phyloP scores from a whole-genome alignment of 2,113 vertebrate species.

The Alectura lathami region DNA sequence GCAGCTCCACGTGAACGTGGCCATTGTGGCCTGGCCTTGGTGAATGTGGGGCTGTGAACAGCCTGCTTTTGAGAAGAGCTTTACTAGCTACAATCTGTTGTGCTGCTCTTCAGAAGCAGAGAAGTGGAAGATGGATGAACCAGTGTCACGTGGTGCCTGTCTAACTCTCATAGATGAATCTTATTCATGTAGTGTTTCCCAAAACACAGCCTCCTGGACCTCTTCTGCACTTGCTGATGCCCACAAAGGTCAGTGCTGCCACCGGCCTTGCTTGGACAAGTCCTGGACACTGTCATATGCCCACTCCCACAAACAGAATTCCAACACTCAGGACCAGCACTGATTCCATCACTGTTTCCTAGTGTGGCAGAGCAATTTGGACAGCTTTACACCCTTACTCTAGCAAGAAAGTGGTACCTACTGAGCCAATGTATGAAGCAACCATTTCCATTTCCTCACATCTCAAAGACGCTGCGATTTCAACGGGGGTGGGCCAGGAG shows the following conservation, averaged over 20 bases:
- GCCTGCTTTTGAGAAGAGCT: not conserved
- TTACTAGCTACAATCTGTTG: not conserved
- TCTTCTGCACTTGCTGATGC: not conserved
- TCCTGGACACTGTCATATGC: not conserved
- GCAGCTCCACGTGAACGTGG: rapidly evolving
- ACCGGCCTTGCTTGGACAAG: not conserved
- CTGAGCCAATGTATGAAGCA: not conserved
- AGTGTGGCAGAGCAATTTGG: not conserved
- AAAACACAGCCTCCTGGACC: not conserved
- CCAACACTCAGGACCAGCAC: not conserved
- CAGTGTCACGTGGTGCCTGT: not conserved
- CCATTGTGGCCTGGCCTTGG: not conserved
- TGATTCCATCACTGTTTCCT: not conserved
- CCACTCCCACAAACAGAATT: rapidly evolving
- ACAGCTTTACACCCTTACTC: not conserved
- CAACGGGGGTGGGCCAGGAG: not conserved
- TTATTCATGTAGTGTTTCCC: not conserved
- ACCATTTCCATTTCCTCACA: rapidly evolving
- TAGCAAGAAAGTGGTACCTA: not conserved
- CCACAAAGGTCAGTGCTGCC: not conserved
- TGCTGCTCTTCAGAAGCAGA: not conserved
- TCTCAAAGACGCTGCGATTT: not conserved
- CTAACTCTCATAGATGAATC: not conserved
- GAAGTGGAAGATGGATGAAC: not conserved
- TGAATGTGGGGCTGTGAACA: not conserved